Conservation (phyloP, 2,797 vertebrate genomes). For the Pempheris klunzingeri region DNA sequence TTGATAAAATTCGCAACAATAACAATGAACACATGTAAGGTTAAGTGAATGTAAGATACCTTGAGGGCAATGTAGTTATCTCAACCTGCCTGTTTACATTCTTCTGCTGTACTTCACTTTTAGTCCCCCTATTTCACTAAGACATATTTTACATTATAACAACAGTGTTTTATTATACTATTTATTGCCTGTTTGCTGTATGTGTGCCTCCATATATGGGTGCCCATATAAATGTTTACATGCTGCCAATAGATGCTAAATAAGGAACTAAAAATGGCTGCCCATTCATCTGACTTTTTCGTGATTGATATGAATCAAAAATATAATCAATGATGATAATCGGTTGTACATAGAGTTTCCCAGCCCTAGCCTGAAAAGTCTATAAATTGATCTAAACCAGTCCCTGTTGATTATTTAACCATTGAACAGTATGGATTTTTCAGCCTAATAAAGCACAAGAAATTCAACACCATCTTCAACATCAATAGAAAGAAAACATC, state of each 20-base stretch:
- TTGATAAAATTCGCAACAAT: slow-evolving; percentile 30
- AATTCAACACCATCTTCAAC: slow-evolving; percentile 13
- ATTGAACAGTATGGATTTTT: neutral
- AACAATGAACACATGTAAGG: slow-evolving; percentile 2
- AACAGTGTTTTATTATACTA: neutral
- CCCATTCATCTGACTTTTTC: neutral
- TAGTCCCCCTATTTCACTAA: neutral
- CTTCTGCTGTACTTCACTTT: neutral
- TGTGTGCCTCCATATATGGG: neutral
- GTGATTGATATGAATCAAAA: too few relatives aligned
- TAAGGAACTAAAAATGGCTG: too few relatives aligned
- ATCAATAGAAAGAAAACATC: slow-evolving; percentile 49
- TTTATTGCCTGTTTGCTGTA: too few relatives aligned
- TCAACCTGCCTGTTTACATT: slow-evolving; percentile 12
- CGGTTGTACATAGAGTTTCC: neutral
- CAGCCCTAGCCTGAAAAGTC: neutral
- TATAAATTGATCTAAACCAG: neutral
- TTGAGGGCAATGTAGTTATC: neutral
- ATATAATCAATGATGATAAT: neutral
- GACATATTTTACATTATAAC: neutral
- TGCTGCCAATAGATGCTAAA: neutral
- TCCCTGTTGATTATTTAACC: slow-evolving; percentile 4
- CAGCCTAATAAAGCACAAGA: neutral
- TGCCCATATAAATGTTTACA: neutral
- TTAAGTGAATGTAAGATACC: slow-evolving; percentile 1